These are phyloP conservation scores for Physella acuta DNA, from an alignment of 1,140 invertebrate species.

Conservation along the genomic window DNA sequence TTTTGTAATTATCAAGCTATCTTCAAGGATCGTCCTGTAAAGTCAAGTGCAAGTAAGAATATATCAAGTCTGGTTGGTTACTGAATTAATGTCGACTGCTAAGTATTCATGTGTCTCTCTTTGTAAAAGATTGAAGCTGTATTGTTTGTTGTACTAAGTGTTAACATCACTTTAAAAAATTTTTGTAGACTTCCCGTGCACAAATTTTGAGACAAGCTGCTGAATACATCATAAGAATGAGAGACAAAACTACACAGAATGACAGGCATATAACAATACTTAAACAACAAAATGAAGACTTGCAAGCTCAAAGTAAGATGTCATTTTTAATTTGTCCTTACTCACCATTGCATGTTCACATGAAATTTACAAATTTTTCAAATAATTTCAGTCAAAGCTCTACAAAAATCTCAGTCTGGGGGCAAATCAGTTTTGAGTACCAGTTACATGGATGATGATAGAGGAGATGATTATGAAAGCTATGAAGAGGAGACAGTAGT, in stretches of 20 bases:
- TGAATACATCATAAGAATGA: slow-evolving; percentile 95
- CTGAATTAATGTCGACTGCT: too few species aligned
- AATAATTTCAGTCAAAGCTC: slow-evolving; percentile 16
- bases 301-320: slow-evolving; percentile 85
- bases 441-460: slow-evolving; percentile 15
- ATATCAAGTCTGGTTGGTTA: too few species aligned
- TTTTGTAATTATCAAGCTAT: too few species aligned
- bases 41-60: too few species aligned
- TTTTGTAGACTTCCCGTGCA: slow-evolving; percentile 82
- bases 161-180: background rate
- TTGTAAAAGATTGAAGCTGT: too few species aligned
- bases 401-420: slow-evolving; percentile 14
- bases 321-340: background rate
- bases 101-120: too few species aligned
- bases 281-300: slow-evolving; percentile 82
- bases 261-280: slow-evolving; percentile 95
- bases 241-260: slow-evolving; percentile 85
- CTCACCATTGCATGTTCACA: too few species aligned
- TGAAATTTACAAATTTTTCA: too few species aligned
- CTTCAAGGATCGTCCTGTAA: too few species aligned
- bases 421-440: slow-evolving; percentile 8
- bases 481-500: slow-evolving; percentile 13
- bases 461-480: slow-evolving; percentile 11
- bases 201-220: slow-evolving; percentile 97
- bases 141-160: too few species aligned